These are phyloP conservation scores for Artibeus jamaicensis DNA, from an alignment of 2,797 vertebrate genomes.

Conservation along the genomic window DNA sequence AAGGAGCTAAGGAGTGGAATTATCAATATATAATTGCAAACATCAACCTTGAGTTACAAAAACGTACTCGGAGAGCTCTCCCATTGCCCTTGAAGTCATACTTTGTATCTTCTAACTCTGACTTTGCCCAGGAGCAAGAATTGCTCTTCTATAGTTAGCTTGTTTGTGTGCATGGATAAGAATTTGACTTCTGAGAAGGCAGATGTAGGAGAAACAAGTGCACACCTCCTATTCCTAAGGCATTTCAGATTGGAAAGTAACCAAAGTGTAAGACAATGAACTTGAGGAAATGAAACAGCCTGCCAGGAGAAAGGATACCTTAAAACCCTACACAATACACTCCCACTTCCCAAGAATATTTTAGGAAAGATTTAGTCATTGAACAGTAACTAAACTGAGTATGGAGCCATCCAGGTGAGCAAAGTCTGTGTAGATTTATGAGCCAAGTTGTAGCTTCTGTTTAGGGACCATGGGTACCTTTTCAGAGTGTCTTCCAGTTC, in stretches of 20 bases:
- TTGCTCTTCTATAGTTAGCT: conserved; percentile 16
- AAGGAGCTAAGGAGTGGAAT: conserved; percentile 29
- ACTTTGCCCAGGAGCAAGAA: background rate
- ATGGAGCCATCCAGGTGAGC: conserved; percentile 11
- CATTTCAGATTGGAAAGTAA: conserved; percentile 43
- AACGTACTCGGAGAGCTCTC: conserved; percentile 19
- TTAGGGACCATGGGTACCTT: background rate
- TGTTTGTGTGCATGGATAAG: background rate
- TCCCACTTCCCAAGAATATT: conserved; percentile 37
- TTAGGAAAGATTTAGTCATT: conserved; percentile 52
- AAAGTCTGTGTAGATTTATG: conserved; percentile 13
- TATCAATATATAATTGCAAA: conserved; percentile 32
- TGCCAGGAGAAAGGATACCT: conserved; percentile 25
- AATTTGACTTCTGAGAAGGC: conserved; percentile 11
- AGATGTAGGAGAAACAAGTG: background rate
- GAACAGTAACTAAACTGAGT: conserved; percentile 10
- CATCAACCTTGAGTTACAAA: conserved; percentile 18
- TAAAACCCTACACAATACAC: background rate
- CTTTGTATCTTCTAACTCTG: conserved; percentile 2
- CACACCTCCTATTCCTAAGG: background rate
- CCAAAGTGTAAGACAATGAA: background rate
- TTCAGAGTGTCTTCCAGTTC: background rate
- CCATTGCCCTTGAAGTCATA: conserved; percentile 16
- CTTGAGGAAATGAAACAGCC: conserved; percentile 36
- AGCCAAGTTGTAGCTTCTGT: conserved; percentile 11